Percentiles rank a stretch among this genome's conserved stretches.
These are phyloP conservation scores for Pristiophorus japonicus DNA, from an alignment of 2,113 vertebrate species.

Conservation along the genomic window DNA sequence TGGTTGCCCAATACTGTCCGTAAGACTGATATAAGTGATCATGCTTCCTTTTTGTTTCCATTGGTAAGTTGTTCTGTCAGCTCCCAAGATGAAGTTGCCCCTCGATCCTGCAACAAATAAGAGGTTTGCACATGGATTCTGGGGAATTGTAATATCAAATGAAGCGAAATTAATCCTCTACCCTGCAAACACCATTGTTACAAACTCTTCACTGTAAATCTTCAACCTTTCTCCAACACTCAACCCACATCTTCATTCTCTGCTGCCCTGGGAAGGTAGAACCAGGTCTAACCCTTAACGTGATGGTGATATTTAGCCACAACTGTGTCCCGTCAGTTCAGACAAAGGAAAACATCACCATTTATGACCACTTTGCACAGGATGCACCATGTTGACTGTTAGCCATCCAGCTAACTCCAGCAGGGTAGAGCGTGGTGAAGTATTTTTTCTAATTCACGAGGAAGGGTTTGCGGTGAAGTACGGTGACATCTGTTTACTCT, in stretches of 20 bases:
- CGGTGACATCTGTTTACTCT: background rate
- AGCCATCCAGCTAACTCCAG: too few species aligned
- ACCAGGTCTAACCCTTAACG: background rate
- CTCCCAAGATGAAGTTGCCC: conserved; percentile 77
- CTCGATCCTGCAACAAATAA: conserved; percentile 66
- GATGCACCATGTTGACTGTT: background rate
- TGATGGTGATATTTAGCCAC: too few species aligned
- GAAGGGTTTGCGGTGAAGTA: background rate
- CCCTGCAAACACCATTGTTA: background rate
- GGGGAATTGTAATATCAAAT: background rate
- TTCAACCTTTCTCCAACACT: background rate
- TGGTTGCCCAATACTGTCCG: background rate
- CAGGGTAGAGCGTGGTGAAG: too few species aligned
- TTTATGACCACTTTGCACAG: background rate
- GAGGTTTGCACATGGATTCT: background rate
- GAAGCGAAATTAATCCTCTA: background rate
- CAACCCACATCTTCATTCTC: background rate
- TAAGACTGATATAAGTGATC: background rate
- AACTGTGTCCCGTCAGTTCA: background rate
- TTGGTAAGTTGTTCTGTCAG: conserved; percentile 46
- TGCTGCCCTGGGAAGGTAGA: background rate
- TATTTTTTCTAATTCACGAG: too few species aligned
- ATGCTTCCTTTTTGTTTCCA: conserved; percentile 32
- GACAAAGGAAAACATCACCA: background rate
- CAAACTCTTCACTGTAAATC: background rate